phyloP scores from a whole-genome alignment of 2,888 invertebrate species.

The Parnassius mnemosyne region DNA sequence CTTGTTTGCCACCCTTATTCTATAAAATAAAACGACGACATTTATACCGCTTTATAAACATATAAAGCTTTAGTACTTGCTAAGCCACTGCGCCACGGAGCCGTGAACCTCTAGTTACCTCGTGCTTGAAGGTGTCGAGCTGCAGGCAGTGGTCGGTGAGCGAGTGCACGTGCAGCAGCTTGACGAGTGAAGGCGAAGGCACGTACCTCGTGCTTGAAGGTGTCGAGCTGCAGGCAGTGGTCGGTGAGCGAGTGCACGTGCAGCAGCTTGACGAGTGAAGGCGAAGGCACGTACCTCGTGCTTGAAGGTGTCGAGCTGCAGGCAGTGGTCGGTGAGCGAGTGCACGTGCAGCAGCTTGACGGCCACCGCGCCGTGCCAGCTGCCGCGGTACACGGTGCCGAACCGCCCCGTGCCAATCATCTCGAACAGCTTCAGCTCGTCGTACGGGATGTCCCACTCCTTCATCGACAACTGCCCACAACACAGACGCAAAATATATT shows the following conservation, averaged over 20 bases:
- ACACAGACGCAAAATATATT: neutral
- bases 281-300: slow-evolving; percentile 83
- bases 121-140: too few relatives aligned
- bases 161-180: slow-evolving; percentile 74
- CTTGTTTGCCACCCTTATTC: too few relatives aligned
- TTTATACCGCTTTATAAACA: too few relatives aligned
- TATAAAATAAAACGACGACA: too few relatives aligned
- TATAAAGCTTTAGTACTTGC: too few relatives aligned
- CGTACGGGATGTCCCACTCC: slow-evolving; percentile 99
- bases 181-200: slow-evolving; percentile 75
- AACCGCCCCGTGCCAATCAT: slow-evolving; percentile 95
- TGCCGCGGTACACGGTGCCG: slow-evolving; percentile 95
- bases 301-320: slow-evolving; percentile 96
- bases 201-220: slow-evolving; percentile 10
- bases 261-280: slow-evolving; percentile 13
- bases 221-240: too few relatives aligned
- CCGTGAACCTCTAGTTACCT: too few relatives aligned
- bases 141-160: slow-evolving; percentile 4
- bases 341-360: slow-evolving; percentile 97
- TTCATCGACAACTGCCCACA: slow-evolving; percentile 88
- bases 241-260: slow-evolving; percentile 8
- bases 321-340: slow-evolving; percentile 89
- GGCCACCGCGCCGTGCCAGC: slow-evolving; percentile 99
- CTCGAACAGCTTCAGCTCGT: slow-evolving; percentile 93
- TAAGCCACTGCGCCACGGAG: too few relatives aligned